Percentiles rank a stretch among this genome's conserved stretches.
These are phyloP conservation scores for Cremastinae sp. DNA, from an alignment of 2,888 invertebrate genomes.

Conservation along the genomic window DNA sequence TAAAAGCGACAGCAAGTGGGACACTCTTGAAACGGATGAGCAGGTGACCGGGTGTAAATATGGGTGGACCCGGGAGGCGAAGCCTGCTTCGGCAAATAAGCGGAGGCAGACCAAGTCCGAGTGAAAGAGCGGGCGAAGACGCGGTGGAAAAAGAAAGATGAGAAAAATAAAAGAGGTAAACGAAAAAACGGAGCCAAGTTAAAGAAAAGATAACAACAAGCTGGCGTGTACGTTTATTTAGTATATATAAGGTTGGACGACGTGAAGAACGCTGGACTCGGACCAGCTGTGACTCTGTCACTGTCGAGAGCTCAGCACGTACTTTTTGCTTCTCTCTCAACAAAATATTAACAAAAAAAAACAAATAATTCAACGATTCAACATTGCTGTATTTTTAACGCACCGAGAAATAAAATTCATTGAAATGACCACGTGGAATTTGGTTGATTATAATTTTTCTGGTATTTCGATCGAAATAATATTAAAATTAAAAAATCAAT, in stretches of 20 bases:
- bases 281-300: conserved; percentile 74
- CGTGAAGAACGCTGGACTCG: conserved; percentile 66
- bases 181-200: conserved; percentile 5
- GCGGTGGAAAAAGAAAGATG: conserved; percentile 35
- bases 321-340: conserved; percentile 48
- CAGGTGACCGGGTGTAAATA: conserved; percentile 78
- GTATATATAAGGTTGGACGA: conserved; percentile 21
- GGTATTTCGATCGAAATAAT: too few species aligned
- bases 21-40: conserved; percentile 77
- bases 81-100: conserved; percentile 43
- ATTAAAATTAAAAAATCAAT: too few species aligned
- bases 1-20: conserved; percentile 72
- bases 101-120: conserved; percentile 42
- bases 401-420: too few species aligned
- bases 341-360: too few species aligned
- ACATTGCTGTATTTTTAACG: too few species aligned
- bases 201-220: not conserved
- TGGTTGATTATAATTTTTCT: too few species aligned
- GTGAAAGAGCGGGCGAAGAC: conserved; percentile 44
- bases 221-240: conserved; percentile 2
- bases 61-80: conserved; percentile 68
- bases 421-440: too few species aligned
- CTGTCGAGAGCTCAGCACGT: conserved; percentile 57
- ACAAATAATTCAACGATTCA: too few species aligned
- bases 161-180: conserved; percentile 36